Percentiles rank a stretch among this genome's conserved stretches.
phyloP scores from a whole-genome alignment of 2,113 vertebrate genomes.

The Geococcyx californianus region DNA sequence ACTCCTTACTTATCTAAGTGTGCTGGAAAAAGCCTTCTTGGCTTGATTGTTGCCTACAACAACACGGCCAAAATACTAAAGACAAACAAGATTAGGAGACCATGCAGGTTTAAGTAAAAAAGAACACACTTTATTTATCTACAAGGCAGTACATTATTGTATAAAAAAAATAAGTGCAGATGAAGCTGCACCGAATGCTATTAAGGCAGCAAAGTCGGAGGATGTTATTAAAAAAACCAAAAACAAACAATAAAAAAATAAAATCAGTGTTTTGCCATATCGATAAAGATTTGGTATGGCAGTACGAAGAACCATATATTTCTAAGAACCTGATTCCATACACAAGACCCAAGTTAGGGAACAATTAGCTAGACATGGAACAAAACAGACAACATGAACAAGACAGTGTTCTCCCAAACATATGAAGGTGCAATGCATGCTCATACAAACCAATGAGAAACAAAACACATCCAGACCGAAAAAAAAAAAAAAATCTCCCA shows the following conservation, averaged over 20 bases:
- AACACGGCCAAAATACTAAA: not conserved
- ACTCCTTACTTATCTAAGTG: not conserved
- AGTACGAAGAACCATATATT: constrained; percentile 60
- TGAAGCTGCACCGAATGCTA: constrained; percentile 77
- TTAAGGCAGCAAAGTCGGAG: constrained; percentile 82
- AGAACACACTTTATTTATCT: constrained; percentile 94
- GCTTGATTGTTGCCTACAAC: not conserved
- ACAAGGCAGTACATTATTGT: constrained; percentile 91
- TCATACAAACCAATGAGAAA: constrained; percentile 72
- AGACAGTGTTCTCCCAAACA: constrained; percentile 84
- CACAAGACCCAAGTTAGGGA: constrained; percentile 54
- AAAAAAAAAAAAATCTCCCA: constrained; percentile 74
- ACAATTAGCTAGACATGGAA: constrained; percentile 67
- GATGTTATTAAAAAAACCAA: constrained; percentile 44
- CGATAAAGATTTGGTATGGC: constrained; percentile 46
- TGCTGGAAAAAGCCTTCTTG: not conserved
- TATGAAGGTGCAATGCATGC: constrained; percentile 84
- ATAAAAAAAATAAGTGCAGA: constrained; percentile 86
- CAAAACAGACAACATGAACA: constrained; percentile 73
- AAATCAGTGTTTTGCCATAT: constrained; percentile 63
- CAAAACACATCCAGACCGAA: constrained; percentile 57
- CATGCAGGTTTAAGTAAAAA: constrained; percentile 69
- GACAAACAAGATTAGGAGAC: constrained; percentile 29
- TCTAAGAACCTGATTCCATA: constrained; percentile 57
- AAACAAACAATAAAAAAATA: constrained; percentile 26